Conservation (phyloP, 2,113 vertebrate species). For the Suncus etruscus region DNA sequence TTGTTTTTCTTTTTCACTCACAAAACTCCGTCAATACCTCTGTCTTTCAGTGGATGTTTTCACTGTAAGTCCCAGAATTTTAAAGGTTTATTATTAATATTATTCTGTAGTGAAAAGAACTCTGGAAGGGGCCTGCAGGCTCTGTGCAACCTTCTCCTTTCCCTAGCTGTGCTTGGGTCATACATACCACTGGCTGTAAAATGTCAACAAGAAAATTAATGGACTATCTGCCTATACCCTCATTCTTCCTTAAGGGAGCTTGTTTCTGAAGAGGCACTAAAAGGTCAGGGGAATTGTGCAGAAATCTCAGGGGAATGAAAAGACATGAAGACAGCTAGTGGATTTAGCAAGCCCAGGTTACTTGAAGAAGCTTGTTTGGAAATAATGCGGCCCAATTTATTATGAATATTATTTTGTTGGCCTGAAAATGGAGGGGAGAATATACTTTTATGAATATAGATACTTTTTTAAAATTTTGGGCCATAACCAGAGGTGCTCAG, state of each 20-base stretch:
- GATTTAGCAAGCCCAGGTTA: conserved; percentile 33
- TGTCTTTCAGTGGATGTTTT: neutral
- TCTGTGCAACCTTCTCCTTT: conserved; percentile 13
- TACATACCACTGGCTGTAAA: conserved; percentile 68
- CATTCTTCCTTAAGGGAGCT: conserved; percentile 54
- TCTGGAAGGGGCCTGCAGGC: neutral
- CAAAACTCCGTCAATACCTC: neutral
- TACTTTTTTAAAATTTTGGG: neutral
- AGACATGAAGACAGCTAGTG: conserved; percentile 64
- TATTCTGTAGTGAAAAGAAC: conserved; percentile 1
- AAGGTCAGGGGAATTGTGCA: conserved; percentile 54
- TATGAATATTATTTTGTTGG: conserved; percentile 53
- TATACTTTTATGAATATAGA: conserved; percentile 9
- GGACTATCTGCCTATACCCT: conserved; percentile 25
- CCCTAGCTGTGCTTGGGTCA: conserved; percentile 57
- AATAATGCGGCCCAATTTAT: conserved; percentile 62
- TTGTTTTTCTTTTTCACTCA: neutral
- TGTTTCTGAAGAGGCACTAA: conserved; percentile 29
- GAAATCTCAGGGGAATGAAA: conserved; percentile 45
- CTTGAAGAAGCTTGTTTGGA: conserved; percentile 59
- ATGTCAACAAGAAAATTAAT: conserved; percentile 72
- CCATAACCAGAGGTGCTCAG: no score
- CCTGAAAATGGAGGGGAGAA: conserved; percentile 1
- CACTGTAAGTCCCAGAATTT: neutral
- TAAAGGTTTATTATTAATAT: conserved; percentile 20